Conservation (phyloP, 2,113 vertebrate genomes). For the Prietella phreatophila region DNA sequence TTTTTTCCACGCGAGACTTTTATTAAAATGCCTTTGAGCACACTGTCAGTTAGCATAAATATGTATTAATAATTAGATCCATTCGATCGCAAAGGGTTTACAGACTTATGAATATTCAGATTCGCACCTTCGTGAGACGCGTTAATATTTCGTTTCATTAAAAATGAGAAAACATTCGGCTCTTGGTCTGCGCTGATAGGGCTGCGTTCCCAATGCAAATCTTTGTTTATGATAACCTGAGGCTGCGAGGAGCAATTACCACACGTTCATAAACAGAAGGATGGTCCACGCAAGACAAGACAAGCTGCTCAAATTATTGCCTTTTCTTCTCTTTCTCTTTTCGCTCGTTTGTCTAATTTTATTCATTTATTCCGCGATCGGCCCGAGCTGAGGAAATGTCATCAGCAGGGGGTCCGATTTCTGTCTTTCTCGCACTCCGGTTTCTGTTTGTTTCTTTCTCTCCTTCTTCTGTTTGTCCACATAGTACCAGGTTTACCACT, state of each 20-base stretch:
- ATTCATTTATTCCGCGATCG: conserved; percentile 43
- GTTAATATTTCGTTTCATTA: neutral
- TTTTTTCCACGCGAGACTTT: neutral
- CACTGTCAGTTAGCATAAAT: neutral
- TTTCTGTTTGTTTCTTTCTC: neutral
- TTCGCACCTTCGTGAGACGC: neutral
- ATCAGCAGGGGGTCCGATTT: conserved; percentile 36
- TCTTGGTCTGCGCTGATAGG: neutral
- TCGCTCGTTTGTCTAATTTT: conserved; percentile 9
- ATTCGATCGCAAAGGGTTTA: neutral
- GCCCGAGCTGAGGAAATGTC: conserved; percentile 17
- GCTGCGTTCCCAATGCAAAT: conserved; percentile 2
- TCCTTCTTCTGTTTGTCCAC: neutral
- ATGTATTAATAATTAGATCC: neutral
- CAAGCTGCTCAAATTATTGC: conserved; percentile 73
- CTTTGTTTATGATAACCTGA: conserved; percentile 43
- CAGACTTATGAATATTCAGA: conserved; percentile 38
- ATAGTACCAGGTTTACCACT: neutral
- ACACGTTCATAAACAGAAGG: conserved; percentile 56
- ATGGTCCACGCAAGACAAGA: conserved; percentile 79
- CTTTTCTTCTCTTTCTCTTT: conserved; percentile 69
- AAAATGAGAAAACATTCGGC: neutral
- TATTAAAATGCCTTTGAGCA: conserved; percentile 31
- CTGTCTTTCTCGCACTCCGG: neutral
- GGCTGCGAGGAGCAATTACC: conserved; percentile 46